These are phyloP conservation scores for Hipparchia semele DNA, from an alignment of 2,888 invertebrate genomes.

Conservation along the genomic window DNA sequence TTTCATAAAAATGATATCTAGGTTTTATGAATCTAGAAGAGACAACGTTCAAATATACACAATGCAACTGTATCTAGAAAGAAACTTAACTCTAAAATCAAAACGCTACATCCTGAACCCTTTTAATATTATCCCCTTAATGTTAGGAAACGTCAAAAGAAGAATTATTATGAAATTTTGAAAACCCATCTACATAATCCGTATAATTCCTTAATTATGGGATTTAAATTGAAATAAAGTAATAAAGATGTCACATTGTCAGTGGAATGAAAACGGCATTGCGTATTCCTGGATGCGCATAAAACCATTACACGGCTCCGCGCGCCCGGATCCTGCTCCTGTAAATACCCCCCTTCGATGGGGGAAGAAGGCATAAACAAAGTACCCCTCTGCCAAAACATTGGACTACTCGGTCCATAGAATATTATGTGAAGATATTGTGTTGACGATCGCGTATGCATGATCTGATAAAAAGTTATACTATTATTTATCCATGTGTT, in stretches of 20 bases:
- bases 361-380: not conserved
- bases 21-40: no score
- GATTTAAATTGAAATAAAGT: constrained; percentile 41
- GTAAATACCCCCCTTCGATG: not conserved
- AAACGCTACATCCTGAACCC: no score
- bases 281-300: constrained; percentile 38
- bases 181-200: constrained; percentile 12
- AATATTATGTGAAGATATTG: not conserved
- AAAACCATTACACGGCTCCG: constrained; percentile 41
- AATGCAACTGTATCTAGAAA: no score
- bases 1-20: no score
- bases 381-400: not conserved
- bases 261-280: constrained; percentile 32
- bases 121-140: no score
- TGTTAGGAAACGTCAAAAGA: no score
- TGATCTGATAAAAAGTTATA: no score
- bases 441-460: not conserved
- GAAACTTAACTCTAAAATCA: no score
- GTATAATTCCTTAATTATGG: constrained; percentile 32
- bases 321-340: constrained; percentile 30
- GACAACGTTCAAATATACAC: no score
- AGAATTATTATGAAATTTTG: not conserved
- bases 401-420: not conserved
- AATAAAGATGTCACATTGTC: constrained; percentile 42
- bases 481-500: not conserved